These are phyloP conservation scores for Balanococcus diminutus DNA, from an alignment of 2,888 invertebrate genomes.

Conservation along the genomic window DNA sequence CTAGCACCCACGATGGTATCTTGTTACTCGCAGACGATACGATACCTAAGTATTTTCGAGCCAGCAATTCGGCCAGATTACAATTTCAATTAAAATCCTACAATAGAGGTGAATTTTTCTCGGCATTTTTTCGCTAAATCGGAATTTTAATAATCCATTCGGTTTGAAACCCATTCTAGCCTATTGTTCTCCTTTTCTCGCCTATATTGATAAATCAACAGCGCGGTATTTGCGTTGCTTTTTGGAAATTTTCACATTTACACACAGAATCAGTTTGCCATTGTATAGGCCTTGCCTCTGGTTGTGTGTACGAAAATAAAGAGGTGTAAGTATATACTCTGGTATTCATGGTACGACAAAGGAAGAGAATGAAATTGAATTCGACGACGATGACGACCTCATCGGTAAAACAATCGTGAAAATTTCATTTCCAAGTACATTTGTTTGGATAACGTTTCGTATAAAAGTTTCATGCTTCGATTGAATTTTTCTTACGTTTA, in stretches of 20 bases:
- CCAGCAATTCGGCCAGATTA: not conserved
- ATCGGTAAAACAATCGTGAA: constrained; percentile 28
- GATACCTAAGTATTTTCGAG: too few relatives aligned
- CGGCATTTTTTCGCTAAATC: not conserved
- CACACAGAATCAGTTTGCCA: not conserved
- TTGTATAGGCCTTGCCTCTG: too few relatives aligned
- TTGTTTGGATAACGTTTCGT: constrained; percentile 14
- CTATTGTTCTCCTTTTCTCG: not conserved
- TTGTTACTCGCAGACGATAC: not conserved
- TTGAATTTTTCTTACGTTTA: constrained; percentile 18
- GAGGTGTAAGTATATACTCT: not conserved
- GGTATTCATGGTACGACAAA: not conserved
- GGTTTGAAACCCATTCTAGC: not conserved
- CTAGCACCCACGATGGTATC: not conserved
- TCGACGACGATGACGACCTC: constrained; percentile 11
- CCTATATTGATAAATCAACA: not conserved
- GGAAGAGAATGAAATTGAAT: not conserved
- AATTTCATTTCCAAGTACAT: constrained; percentile 28
- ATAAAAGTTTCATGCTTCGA: constrained; percentile 34
- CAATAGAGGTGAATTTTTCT: not conserved
- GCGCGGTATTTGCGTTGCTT: not conserved
- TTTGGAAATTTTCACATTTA: not conserved
- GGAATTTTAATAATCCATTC: constrained; percentile 35
- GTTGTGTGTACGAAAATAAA: not conserved
- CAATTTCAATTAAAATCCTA: constrained; percentile 9